A percentile compares a stretch with the other conserved stretches of the same genome.
Evolutionary conservation across 1,140 invertebrate genomes (phyloP).

Genomic region (Holcopasites calliopsidis): DNA sequence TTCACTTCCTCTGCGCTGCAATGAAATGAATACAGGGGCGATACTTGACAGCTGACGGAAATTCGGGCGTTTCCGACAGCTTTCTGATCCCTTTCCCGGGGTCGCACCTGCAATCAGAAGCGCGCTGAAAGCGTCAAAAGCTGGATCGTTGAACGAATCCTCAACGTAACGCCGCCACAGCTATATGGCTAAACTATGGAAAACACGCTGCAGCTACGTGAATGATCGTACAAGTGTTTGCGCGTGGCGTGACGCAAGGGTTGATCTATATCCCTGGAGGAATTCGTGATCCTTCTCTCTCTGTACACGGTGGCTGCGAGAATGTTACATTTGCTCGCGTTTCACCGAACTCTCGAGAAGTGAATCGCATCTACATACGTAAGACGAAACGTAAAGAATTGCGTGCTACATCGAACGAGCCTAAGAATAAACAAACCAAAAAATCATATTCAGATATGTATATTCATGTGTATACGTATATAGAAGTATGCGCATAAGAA

Average conservation of each 20-base stretch:
- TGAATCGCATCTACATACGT: too few relatives aligned
- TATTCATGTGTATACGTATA: slow-evolving; percentile 8
- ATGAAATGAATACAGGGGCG: background rate
- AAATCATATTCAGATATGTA: slow-evolving; percentile 16
- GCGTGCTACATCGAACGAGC: slow-evolving; percentile 37
- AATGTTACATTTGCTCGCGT: slow-evolving; percentile 21
- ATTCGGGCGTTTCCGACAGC: background rate
- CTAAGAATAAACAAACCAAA: background rate
- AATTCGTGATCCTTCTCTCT: background rate
- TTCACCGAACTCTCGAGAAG: slow-evolving; percentile 15
- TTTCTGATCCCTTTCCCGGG: background rate
- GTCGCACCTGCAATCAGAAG: slow-evolving; percentile 24
- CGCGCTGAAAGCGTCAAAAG: slow-evolving; percentile 17
- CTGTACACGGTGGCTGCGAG: background rate
- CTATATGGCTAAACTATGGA: slow-evolving; percentile 10
- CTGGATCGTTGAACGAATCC: background rate
- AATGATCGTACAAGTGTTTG: background rate
- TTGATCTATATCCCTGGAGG: background rate
- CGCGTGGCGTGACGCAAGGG: background rate
- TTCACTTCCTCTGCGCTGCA: too few relatives aligned
- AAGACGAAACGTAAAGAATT: slow-evolving; percentile 25
- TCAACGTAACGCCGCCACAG: slow-evolving; percentile 1
- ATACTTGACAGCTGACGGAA: background rate
- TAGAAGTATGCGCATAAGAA: slow-evolving; percentile 47
- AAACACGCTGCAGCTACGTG: slow-evolving; percentile 29